Percentiles rank a stretch among this genome's conserved stretches.
Evolutionary conservation across 2,888 invertebrate genomes (phyloP).

Genomic region (Acleris sparsana): DNA sequence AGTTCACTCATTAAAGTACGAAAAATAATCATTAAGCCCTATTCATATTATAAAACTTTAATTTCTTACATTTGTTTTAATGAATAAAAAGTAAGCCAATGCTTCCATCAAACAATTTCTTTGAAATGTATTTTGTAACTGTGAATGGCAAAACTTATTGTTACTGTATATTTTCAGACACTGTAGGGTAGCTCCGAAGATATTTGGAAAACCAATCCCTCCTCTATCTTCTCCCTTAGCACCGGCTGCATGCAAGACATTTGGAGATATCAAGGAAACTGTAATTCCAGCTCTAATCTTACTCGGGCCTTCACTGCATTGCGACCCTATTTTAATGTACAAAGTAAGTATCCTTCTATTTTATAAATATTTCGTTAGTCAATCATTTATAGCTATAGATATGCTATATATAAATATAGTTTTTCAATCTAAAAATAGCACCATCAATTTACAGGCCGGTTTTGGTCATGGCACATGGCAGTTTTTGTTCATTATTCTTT

Average conservation of each 20-base stretch:
- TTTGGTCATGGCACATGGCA: neutral
- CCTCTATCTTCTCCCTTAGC: constrained; percentile 82
- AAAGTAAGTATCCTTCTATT: constrained; percentile 82
- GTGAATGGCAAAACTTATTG: neutral
- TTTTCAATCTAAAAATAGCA: no score
- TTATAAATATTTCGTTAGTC: neutral
- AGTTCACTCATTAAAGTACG: no score
- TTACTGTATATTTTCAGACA: constrained; percentile 77
- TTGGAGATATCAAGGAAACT: constrained; percentile 88
- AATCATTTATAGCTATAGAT: neutral
- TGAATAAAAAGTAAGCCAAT: no score
- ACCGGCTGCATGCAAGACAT: constrained; percentile 87
- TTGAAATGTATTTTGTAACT: no score
- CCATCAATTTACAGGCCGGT: no score
- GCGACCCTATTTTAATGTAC: constrained; percentile 94
- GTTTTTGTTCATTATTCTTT: neutral
- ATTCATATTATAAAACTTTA: no score
- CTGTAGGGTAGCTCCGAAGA: constrained; percentile 88
- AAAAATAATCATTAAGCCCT: no score
- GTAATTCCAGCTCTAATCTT: constrained; percentile 93
- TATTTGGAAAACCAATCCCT: constrained; percentile 84
- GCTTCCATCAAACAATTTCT: no score
- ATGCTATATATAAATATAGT: no score
- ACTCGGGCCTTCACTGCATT: constrained; percentile 94
- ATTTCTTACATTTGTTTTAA: no score